Base-by-base conservation (phyloP, 1,140 invertebrate genomes). In the Bombus superbus region DNA sequence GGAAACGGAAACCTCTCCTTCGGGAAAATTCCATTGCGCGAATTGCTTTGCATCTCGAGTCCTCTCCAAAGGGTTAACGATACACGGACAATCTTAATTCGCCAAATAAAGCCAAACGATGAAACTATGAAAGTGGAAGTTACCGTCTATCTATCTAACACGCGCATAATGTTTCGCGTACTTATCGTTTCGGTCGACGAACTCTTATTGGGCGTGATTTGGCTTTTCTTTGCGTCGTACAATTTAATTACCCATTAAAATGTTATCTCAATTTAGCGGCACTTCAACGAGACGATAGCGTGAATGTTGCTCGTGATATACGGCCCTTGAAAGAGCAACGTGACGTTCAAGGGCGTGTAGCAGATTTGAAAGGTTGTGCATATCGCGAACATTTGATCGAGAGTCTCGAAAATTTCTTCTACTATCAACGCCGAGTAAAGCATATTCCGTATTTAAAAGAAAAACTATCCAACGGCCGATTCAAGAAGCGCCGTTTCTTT, bases 1-100 rank as follows among this genome's bases (percentile, higher is more conserved):
- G 87, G 75, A 83, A 80, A 53, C 84, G 77, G 87, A 88, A 81
- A 62, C 57, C 78, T 62, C 38, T 35, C 66, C 38, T 68, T 28
- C 53, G 40, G 35, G 86, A 79, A 72, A 79, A 59, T 72, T 64
- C 28, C 57, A 59, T 3, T 47, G 6, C 9, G 5, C 5, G n/a
- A 6, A 80, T 18, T 42, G 28, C 18, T 18, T 59, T 25, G 13
- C 25, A 53, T n/a, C 22, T 28, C 18, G n/a, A 25, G 0, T 18
- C 40, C 28, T 44, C 2, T 1, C n/a, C 22, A 28, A 66, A 47
- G 42, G 22, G 11, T 35, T 35, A 32, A 35, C 8, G 6, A 59
- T 18, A 40, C 13, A 35, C 25, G 5, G 22, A 13, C 38, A 18
- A 47, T 9, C 2, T 25, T 22, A 3, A 35, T 25, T 25, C 6